Percentiles rank a stretch among this genome's conserved stretches.
phyloP scores from a whole-genome alignment of 2,888 invertebrate genomes.

The Blastobasis lacticolella region DNA sequence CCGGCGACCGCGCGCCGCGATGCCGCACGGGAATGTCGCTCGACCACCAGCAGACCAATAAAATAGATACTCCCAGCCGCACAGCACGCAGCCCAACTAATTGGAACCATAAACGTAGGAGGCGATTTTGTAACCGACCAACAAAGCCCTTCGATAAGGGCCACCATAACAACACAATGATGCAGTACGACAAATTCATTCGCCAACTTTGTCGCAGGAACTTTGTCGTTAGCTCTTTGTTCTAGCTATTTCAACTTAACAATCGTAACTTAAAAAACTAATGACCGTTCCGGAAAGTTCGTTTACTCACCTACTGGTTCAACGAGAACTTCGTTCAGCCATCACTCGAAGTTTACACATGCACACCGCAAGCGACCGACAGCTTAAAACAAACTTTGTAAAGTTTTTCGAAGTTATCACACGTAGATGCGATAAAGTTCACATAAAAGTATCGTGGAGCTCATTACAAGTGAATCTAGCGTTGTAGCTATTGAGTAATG shows the following conservation, averaged over 20 bases:
- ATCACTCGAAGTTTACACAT: constrained; percentile 50
- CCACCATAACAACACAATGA: not conserved
- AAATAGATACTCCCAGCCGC: constrained; percentile 3
- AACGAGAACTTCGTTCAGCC: constrained; percentile 55
- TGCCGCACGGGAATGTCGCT: constrained; percentile 17
- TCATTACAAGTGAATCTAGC: constrained; percentile 31
- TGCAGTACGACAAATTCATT: not conserved
- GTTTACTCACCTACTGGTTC: constrained; percentile 65
- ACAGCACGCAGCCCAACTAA: not conserved
- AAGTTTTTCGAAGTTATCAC: constrained; percentile 47
- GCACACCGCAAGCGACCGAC: constrained; percentile 32
- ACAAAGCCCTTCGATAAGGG: no score
- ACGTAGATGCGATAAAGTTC: constrained; percentile 27
- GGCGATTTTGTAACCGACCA: no score
- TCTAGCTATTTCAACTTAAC: no score
- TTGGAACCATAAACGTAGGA: no score
- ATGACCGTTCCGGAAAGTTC: constrained; percentile 41
- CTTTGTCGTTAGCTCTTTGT: not conserved
- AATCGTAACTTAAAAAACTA: no score
- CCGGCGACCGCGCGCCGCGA: constrained; percentile 14
- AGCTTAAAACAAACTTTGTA: constrained; percentile 52
- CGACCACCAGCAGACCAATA: constrained; percentile 10
- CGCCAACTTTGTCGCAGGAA: constrained; percentile 8
- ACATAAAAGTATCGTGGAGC: constrained; percentile 22
- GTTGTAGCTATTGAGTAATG: constrained; percentile 30